Conservation (phyloP, 2,888 invertebrate genomes). For the Keiferia lycopersicella region DNA sequence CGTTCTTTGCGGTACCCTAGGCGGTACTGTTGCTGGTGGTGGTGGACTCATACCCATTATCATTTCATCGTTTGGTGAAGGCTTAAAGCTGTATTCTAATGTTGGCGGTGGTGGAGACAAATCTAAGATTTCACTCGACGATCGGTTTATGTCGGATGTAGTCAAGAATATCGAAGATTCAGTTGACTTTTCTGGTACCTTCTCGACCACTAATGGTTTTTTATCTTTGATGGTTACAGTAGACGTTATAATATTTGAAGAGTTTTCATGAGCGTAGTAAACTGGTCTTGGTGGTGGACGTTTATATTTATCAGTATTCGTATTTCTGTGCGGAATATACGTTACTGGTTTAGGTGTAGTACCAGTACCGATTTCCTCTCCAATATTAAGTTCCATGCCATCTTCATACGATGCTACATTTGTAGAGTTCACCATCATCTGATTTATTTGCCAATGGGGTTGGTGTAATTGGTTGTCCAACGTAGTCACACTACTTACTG, state of each 20-base stretch:
- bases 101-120: slow-evolving; percentile 78
- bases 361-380: slow-evolving; percentile 62
- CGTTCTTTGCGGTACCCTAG: slow-evolving; percentile 54
- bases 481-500: slow-evolving; percentile 55
- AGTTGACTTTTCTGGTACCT: slow-evolving; percentile 55
- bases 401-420: slow-evolving; percentile 72
- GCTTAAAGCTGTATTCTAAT: slow-evolving; percentile 67
- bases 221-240: slow-evolving; percentile 71
- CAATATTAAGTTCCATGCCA: slow-evolving; percentile 67
- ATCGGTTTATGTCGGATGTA: slow-evolving; percentile 53
- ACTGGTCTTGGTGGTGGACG: slow-evolving; percentile 53
- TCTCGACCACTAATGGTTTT: slow-evolving; percentile 69
- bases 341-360: slow-evolving; percentile 47
- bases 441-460: slow-evolving; percentile 77
- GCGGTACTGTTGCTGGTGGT: slow-evolving; percentile 58
- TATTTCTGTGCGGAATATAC: slow-evolving; percentile 41
- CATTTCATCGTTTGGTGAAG: slow-evolving; percentile 70
- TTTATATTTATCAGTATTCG: slow-evolving; percentile 50
- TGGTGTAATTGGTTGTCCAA: slow-evolving; percentile 73
- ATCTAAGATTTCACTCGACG: slow-evolving; percentile 70
- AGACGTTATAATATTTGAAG: slow-evolving; percentile 73
- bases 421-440: slow-evolving; percentile 66
- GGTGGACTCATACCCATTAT: slow-evolving; percentile 82
- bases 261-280: slow-evolving; percentile 46
- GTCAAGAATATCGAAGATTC: slow-evolving; percentile 60